Evolutionary conservation across 1,140 invertebrate species (phyloP).

Genomic region (Pachypeltis micranthus): DNA sequence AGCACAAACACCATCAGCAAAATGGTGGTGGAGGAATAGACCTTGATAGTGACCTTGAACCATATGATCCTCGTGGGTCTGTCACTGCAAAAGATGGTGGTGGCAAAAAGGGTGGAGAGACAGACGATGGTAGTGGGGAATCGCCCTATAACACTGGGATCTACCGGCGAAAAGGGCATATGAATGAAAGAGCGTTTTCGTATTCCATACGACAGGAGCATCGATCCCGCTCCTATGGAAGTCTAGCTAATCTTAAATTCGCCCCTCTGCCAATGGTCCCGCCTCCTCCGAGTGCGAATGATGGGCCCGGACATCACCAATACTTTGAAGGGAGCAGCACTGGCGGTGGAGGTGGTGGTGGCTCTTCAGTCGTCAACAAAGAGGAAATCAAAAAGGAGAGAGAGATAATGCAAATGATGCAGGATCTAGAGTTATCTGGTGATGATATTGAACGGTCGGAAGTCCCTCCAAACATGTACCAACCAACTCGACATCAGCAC

Average conservation of each 20-base stretch:
- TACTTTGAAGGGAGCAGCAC: constrained; percentile 21
- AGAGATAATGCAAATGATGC: constrained; percentile 83
- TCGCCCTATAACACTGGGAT: constrained; percentile 75
- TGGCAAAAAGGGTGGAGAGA: constrained; percentile 22
- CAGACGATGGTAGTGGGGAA: constrained; percentile 39
- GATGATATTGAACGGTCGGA: constrained; percentile 56
- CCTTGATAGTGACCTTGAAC: constrained; percentile 30
- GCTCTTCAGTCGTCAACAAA: constrained; percentile 23
- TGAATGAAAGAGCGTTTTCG: constrained; percentile 86
- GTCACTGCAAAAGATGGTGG: constrained; percentile 6
- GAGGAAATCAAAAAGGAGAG: constrained; percentile 74
- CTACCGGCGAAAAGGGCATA: constrained; percentile 77
- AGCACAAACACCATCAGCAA: not conserved
- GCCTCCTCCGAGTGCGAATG: too few relatives aligned
- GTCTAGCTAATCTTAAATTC: constrained; percentile 73
- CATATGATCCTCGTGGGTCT: constrained; percentile 46
- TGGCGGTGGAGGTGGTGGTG: too few relatives aligned
- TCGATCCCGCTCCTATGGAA: constrained; percentile 77
- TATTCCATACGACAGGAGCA: constrained; percentile 89
- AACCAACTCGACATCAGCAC: constrained; percentile 21
- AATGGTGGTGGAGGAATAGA: not conserved
- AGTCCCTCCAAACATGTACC: constrained; percentile 42
- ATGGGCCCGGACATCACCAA: constrained; percentile 15
- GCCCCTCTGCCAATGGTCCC: constrained; percentile 44
- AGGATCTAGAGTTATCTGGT: constrained; percentile 69